phyloP scores from a whole-genome alignment of 1,140 invertebrate species.

The Artemia franciscana region DNA sequence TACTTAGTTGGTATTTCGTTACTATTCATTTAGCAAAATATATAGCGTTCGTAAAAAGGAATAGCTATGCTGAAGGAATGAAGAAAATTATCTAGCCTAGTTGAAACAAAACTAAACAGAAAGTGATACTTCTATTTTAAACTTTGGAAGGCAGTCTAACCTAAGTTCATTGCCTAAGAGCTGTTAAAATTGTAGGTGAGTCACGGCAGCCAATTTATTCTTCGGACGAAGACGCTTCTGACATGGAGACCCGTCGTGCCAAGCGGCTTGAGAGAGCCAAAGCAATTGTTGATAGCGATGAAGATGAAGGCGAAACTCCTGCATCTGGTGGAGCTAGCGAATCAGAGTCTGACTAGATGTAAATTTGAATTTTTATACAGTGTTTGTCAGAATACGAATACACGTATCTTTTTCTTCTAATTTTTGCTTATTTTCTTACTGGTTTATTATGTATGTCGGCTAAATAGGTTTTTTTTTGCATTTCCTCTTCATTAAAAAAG shows the following conservation, averaged over 20 bases:
- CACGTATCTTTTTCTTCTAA: not conserved
- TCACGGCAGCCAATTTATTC: slow-evolving; percentile 43
- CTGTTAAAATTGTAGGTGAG: not conserved
- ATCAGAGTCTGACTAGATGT: not conserved
- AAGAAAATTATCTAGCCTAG: no score
- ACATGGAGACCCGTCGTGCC: slow-evolving; percentile 46
- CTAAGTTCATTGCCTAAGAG: not conserved
- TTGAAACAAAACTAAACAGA: no score
- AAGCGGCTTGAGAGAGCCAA: slow-evolving; percentile 53
- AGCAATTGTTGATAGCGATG: slow-evolving; percentile 50
- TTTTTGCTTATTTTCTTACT: not conserved
- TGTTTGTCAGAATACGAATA: no score
- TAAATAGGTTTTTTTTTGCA: slow-evolving; percentile 1
- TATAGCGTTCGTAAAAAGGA: no score
- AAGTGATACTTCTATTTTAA: slow-evolving; percentile 14
- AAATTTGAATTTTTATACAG: no score
- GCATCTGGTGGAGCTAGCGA: slow-evolving; percentile 7
- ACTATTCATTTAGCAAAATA: no score
- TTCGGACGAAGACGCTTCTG: slow-evolving; percentile 68
- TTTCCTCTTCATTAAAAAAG: not conserved
- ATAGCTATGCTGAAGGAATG: no score
- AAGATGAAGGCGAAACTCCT: slow-evolving; percentile 26
- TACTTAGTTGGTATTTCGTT: no score
- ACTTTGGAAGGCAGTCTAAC: not conserved
- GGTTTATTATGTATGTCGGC: not conserved